These are phyloP conservation scores for Cardiocondyla obscurior DNA, from an alignment of 1,140 invertebrate species.

Conservation along the genomic window DNA sequence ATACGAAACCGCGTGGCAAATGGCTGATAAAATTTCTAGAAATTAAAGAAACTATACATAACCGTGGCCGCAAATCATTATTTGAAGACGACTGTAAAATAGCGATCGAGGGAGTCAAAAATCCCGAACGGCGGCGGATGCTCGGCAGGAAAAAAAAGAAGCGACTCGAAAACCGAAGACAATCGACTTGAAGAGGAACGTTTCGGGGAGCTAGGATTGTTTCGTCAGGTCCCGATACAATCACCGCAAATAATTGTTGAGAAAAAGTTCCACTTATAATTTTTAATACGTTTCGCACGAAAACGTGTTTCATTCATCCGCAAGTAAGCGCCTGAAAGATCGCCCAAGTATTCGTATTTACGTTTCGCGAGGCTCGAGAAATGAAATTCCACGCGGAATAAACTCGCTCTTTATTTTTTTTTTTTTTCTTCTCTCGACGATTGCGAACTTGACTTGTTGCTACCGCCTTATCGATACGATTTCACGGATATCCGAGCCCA, in stretches of 20 bases:
- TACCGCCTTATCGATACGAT: neutral
- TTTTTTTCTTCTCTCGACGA: neutral
- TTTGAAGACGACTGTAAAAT: too few species aligned
- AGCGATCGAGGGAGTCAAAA: neutral
- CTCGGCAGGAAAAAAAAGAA: neutral
- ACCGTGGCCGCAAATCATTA: too few species aligned
- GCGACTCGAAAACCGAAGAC: neutral
- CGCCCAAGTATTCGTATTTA: neutral
- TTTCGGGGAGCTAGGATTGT: neutral
- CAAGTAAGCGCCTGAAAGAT: neutral
- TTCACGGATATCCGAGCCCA: slow-evolving; percentile 4
- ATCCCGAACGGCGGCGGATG: neutral
- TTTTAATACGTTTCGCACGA: neutral
- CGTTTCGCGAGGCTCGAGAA: neutral
- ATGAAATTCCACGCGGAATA: neutral
- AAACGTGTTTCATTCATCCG: neutral
- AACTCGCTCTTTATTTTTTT: neutral
- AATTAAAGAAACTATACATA: neutral
- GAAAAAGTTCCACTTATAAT: neutral
- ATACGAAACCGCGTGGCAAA: too few species aligned
- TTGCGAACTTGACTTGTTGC: neutral
- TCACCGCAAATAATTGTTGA: neutral
- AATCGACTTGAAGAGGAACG: neutral
- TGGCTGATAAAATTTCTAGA: neutral
- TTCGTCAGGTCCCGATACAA: neutral